Percentiles rank a stretch among this genome's conserved stretches.
phyloP scores from a whole-genome alignment of 2,797 vertebrate genomes.

The Carduelis carduelis region DNA sequence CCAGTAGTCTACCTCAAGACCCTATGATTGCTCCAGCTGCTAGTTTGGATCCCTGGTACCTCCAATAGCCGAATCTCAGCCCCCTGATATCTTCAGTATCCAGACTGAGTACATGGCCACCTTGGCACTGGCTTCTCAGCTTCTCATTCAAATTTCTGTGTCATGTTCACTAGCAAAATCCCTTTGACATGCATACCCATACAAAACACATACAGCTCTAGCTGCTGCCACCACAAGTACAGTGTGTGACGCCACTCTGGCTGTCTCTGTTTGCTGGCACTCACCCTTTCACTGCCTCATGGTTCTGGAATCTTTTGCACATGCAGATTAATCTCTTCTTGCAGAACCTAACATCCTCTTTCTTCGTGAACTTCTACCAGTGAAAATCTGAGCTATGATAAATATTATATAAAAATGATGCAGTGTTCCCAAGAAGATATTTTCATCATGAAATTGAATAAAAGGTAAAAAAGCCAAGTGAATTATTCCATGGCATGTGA shows the following conservation, averaged over 20 bases:
- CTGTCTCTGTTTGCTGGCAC: background rate
- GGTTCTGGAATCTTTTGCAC: background rate
- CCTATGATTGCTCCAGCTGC: background rate
- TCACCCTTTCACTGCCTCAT: background rate
- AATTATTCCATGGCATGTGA: background rate
- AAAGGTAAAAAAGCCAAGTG: background rate
- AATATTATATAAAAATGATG: background rate
- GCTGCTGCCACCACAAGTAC: background rate
- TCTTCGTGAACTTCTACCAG: background rate
- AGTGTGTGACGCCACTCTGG: background rate
- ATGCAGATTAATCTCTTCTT: fast-evolving
- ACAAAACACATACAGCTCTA: background rate
- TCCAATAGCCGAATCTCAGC: background rate
- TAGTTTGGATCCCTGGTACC: background rate
- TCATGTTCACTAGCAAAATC: background rate
- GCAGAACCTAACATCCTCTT: background rate
- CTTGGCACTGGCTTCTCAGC: background rate
- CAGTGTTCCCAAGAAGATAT: background rate
- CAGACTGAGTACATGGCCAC: background rate
- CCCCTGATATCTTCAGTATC: background rate
- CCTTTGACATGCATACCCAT: too few species aligned
- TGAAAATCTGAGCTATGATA: background rate
- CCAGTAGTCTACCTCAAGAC: background rate
- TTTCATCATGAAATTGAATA: background rate
- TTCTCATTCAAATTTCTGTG: background rate